A percentile compares a stretch with the other conserved stretches of the same genome.
These are phyloP conservation scores for Chamaetylas fuelleborni DNA, from an alignment of 2,113 vertebrate genomes.

Conservation along the genomic window DNA sequence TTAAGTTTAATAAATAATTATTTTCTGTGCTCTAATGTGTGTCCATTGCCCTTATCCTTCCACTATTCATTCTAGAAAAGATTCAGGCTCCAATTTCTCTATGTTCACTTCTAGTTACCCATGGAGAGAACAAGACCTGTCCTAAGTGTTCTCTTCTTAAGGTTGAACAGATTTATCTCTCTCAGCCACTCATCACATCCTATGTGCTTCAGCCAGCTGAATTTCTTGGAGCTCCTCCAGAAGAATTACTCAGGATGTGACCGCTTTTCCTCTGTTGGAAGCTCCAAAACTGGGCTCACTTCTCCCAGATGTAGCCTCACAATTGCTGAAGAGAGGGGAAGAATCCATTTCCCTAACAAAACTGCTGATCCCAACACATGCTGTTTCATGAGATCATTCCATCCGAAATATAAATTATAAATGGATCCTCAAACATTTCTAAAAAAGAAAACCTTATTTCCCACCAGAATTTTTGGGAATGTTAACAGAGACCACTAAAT, in stretches of 20 bases:
- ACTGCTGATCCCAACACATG: background rate
- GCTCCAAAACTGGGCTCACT: background rate
- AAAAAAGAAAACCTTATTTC: background rate
- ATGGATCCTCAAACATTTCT: background rate
- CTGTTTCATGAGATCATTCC: background rate
- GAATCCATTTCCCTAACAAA: background rate
- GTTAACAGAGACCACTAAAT: background rate
- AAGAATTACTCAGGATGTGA: background rate
- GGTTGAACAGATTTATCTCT: background rate
- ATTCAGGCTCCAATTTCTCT: background rate
- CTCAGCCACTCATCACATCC: background rate
- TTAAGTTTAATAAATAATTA: background rate
- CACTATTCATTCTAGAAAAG: background rate
- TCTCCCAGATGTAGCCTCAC: background rate
- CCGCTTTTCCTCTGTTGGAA: background rate
- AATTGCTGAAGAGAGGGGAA: background rate
- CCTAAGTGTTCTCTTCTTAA: background rate
- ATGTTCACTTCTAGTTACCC: rapidly evolving
- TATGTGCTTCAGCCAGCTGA: background rate
- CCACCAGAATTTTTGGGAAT: background rate
- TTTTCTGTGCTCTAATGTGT: background rate
- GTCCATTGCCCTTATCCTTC: background rate
- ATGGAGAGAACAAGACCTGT: background rate
- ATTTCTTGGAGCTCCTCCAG: background rate
- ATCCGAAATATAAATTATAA: background rate